Evolutionary conservation across 2,113 vertebrate genomes (phyloP), one percentile per base, ranked within the genome.

Genomic region (Tichodroma muraria): DNA sequence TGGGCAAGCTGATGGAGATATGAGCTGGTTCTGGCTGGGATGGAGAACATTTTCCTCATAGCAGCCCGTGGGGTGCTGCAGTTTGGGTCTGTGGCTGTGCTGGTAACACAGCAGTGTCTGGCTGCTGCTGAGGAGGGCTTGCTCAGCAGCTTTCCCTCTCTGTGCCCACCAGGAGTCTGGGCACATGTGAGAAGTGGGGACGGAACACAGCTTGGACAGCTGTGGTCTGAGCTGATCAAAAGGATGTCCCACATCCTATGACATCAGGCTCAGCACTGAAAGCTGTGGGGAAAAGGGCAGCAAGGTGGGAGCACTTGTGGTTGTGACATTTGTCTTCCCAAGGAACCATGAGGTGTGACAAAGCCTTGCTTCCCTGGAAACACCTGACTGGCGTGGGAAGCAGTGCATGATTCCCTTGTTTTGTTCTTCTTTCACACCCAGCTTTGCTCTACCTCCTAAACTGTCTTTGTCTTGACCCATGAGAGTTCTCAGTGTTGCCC

Each of bases 281-380:
- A 82, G 17, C 54, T 42, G 19, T 17, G n/a, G 23, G 23, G 50
- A 8, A 61, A 47, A 22, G 33, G 42, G 37, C 27, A 92, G 52
- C n/a, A 57, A 85, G n/a, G n/a, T n/a, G n/a, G 14, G 31, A 6
- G 1, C 25, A 73, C 9, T 35, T 0, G 4, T 52, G 45, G 21
- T 23, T 31, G 14, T 33, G 56, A 9, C 45, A 23, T 57, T 49
- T 71, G 7, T 37, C 27, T 66, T 66, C 30, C 53, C 33, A 40
- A 63, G 42, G 44, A 52, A 19, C 30, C 3, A 0, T 5, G 9
- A 35, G 1, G 3, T 0, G 5, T 47, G n/a, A 31, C 47, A 85
- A 30, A 61, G 75, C 44, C 35, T 47, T 25, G 16, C 44, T 54
- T n/a, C 42, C 70, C 76, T 49, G 52, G 24, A 17, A 75, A 16